Percentiles rank a stretch among this genome's conserved stretches.
phyloP scores from a whole-genome alignment of 2,113 vertebrate species.

The Myiozetetes cayanensis region DNA sequence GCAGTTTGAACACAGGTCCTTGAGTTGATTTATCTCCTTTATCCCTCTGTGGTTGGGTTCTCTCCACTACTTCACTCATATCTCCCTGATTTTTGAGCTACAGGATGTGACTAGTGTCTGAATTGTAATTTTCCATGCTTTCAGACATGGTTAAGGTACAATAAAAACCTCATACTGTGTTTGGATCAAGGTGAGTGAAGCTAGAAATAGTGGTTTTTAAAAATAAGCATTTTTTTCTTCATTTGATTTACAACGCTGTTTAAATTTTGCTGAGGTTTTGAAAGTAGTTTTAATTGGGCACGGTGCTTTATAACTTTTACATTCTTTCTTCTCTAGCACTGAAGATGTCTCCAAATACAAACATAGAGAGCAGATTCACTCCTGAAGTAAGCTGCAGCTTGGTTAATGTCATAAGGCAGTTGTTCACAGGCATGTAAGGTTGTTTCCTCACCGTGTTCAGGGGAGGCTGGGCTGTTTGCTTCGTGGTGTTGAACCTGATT shows the following conservation, averaged over 20 bases:
- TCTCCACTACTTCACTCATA: neutral
- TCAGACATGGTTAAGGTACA: slow-evolving; percentile 34
- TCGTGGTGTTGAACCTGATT: neutral
- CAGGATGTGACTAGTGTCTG: neutral
- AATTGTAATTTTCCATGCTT: slow-evolving; percentile 36
- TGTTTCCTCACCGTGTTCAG: neutral
- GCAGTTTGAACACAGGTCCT: slow-evolving; percentile 45
- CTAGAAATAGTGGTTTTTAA: neutral
- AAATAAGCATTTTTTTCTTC: neutral
- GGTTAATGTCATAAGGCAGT: neutral
- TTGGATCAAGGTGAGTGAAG: slow-evolving; percentile 16
- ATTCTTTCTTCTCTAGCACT: neutral
- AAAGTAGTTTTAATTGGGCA: slow-evolving; percentile 13
- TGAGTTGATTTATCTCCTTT: slow-evolving; percentile 50
- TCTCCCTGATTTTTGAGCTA: slow-evolving; percentile 17
- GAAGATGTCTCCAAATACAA: neutral
- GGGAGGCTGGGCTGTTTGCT: neutral
- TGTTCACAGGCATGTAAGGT: neutral
- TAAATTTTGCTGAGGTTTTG: slow-evolving; percentile 29
- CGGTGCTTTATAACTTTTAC: neutral
- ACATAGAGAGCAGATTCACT: neutral
- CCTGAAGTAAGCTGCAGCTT: neutral
- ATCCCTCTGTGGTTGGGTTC: neutral
- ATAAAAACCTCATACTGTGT: neutral
- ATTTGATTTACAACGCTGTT: neutral